Evolutionary conservation across 2,888 invertebrate genomes (phyloP).

Genomic region (Myopa tessellatipennis): DNA sequence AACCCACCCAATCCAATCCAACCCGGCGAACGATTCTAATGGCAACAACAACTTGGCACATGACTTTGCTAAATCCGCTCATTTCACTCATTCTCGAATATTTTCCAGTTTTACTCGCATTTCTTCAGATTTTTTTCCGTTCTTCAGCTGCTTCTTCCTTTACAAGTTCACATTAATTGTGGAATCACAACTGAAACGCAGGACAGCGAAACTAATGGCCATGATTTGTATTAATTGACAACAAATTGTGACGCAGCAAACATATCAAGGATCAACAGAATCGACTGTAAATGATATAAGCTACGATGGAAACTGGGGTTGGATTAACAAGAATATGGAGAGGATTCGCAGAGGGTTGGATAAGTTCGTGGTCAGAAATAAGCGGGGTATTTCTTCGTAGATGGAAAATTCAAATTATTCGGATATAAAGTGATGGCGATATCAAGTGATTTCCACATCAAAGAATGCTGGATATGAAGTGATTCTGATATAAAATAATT

Average conservation of each 20-base stretch:
- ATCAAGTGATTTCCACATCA: no score
- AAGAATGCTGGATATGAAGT: no score
- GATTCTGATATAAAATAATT: no score
- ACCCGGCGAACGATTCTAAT: conserved; percentile 1
- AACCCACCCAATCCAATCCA: neutral
- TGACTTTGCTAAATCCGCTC: conserved; percentile 29
- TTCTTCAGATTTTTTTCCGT: neutral
- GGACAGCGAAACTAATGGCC: conserved; percentile 46
- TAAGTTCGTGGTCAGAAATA: neutral
- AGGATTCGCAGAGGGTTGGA: neutral
- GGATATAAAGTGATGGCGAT: no score
- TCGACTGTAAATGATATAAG: neutral
- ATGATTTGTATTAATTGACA: conserved; percentile 59
- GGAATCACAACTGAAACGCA: conserved; percentile 40
- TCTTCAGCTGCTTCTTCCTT: neutral
- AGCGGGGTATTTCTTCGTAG: no score
- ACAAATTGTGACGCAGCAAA: conserved; percentile 48
- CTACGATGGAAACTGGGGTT: neutral
- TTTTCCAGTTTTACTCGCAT: neutral
- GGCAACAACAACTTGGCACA: no score
- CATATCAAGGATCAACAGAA: no score
- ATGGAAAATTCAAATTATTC: no score
- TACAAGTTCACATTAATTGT: neutral
- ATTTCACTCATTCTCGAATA: neutral
- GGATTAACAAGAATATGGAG: neutral